A percentile compares a stretch with the other conserved stretches of the same genome.
Evolutionary conservation across 2,888 invertebrate species (phyloP).

Genomic region (Eupelmus urozonus): DNA sequence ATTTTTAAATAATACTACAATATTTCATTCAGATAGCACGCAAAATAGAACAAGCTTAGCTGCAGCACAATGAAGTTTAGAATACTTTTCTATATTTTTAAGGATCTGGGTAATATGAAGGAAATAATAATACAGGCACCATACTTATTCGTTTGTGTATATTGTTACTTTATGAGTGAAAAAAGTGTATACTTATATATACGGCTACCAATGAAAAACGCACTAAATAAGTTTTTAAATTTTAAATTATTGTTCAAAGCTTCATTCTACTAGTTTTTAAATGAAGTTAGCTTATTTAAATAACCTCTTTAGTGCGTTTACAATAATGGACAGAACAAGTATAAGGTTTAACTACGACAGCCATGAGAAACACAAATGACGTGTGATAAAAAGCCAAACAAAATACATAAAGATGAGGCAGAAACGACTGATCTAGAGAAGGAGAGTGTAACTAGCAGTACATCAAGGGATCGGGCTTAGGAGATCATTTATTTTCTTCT

Average conservation of each 20-base stretch:
- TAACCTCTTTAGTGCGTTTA: constrained; percentile 17
- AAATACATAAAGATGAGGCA: constrained; percentile 19
- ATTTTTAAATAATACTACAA: constrained; percentile 13
- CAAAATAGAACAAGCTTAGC: constrained; percentile 51
- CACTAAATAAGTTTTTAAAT: no score
- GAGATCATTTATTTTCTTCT: neutral
- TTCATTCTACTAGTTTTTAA: neutral
- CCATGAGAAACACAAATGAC: constrained; percentile 8
- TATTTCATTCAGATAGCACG: constrained; percentile 34
- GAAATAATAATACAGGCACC: constrained; percentile 17
- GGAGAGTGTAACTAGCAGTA: constrained; percentile 19
- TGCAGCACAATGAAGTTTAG: constrained; percentile 24
- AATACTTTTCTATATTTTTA: constrained; percentile 36
- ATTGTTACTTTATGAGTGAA: constrained; percentile 11
- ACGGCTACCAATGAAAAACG: neutral
- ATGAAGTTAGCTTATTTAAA: neutral
- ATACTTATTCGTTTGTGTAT: no score
- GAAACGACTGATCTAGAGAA: constrained; percentile 10
- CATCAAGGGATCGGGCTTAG: constrained; percentile 4
- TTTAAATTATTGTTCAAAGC: no score
- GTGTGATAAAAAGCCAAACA: neutral
- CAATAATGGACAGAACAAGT: neutral
- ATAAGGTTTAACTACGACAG: constrained; percentile 20
- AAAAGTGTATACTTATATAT: neutral
- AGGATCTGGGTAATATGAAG: neutral